A percentile compares a stretch with the other conserved stretches of the same genome.
phyloP scores from a whole-genome alignment of 2,888 invertebrate species.

The Microplitis manilae region DNA sequence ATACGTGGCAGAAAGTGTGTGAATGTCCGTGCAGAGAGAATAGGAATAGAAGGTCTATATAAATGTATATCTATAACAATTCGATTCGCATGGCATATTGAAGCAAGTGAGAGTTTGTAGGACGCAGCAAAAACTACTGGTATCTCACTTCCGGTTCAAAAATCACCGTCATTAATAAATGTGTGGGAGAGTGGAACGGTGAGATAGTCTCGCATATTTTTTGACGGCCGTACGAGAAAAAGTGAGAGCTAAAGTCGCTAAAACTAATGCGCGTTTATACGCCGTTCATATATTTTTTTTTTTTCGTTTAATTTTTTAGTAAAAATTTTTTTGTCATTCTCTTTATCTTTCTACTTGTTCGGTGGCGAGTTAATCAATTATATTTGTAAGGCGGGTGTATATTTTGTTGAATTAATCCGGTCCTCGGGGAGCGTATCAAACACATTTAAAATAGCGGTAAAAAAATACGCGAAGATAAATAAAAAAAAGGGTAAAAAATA shows the following conservation, averaged over 20 bases:
- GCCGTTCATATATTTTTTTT: not conserved
- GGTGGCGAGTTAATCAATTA: conserved; percentile 35
- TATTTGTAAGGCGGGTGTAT: conserved; percentile 1
- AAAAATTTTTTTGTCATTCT: conserved; percentile 28
- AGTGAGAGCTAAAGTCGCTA: conserved; percentile 21
- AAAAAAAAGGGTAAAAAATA: conserved; percentile 1
- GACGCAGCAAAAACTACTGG: conserved; percentile 19
- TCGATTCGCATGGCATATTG: conserved; percentile 6
- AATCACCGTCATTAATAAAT: conserved; percentile 45
- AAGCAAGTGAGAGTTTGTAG: not conserved
- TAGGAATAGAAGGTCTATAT: not conserved
- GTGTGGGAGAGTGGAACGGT: conserved; percentile 36
- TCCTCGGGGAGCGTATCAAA: conserved; percentile 5
- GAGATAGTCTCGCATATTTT: conserved; percentile 25
- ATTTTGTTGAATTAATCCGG: conserved; percentile 32
- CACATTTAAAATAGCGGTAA: conserved; percentile 9
- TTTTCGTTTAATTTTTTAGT: not conserved
- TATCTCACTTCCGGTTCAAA: conserved; percentile 42
- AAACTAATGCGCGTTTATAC: conserved; percentile 8
- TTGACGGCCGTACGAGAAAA: conserved; percentile 22
- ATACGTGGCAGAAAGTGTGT: not conserved
- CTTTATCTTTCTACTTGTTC: conserved; percentile 9
- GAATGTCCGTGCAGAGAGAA: not conserved
- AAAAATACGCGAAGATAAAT: conserved; percentile 7
- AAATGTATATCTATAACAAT: not conserved